Base-by-base conservation (phyloP, 2,888 invertebrate genomes). In the Lasioglossum lativentre region DNA sequence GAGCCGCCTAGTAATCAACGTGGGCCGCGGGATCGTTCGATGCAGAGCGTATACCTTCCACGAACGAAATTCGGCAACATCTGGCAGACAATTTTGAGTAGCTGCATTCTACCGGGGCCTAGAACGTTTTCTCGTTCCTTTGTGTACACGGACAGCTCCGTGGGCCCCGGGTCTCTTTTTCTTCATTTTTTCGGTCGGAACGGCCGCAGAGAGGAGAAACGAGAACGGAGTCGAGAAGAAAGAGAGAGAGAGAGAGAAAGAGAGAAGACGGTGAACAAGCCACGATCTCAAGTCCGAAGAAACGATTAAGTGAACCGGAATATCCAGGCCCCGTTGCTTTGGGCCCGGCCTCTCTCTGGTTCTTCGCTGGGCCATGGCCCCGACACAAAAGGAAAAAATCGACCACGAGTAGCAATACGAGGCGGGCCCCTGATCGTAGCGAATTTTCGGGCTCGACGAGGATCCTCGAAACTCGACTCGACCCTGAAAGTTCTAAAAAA, bases 291-390 rank as follows among this genome's bases (percentile, higher is more conserved):
- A 91, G 92, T 92, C 93, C 91, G 88, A 91, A 90, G 91, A 91
- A 93, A 92, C 92, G 93, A 93, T 93, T 92, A 92, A 92, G 89
- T 90, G 92, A 93, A 93, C 93, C 93, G 93, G 93, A 93, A 93
- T 90, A 89, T 92, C 88, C 92, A 92, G 93, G 91, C 92, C 93
- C 93, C 93, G 93, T 93, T 93, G 93, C 92, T 92, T 92, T 88
- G 86, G 88, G 89, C 90, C 86, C 82, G 85, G 84, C 71, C 74
- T 47, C 74, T 56, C 47, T 73, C 70, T 68, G 75, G 70, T 78
- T 82, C 81, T 73, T 59, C 78, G 40, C 78, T 78, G 70, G 42
- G 52, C 79, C 63, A 34, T 70, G 75, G 76, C 70, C n/a, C 76
- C 75, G 23, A 14, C 23, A 38, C 12, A 40, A 30, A 66, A 75